These are phyloP conservation scores for Dendrolimus kikuchii DNA, from an alignment of 1,140 invertebrate species.

Conservation along the genomic window DNA sequence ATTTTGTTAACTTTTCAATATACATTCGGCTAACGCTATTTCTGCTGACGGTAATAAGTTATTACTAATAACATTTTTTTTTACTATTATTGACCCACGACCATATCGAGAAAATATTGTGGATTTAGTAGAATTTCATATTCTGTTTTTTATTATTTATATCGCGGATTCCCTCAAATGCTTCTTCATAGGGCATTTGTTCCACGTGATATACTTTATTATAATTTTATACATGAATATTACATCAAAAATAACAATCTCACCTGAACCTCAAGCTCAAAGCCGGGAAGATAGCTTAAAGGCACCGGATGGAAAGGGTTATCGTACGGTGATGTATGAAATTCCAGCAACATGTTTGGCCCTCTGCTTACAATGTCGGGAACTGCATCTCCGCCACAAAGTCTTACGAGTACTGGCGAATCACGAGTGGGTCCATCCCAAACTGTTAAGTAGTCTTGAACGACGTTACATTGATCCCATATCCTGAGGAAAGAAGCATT, in stretches of 20 bases:
- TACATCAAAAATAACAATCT: constrained; percentile 12
- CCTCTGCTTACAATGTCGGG: constrained; percentile 86
- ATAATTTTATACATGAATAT: too few relatives aligned
- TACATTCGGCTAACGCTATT: too few relatives aligned
- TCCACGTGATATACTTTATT: too few relatives aligned
- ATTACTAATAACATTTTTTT: too few relatives aligned
- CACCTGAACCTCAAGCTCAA: constrained; percentile 86
- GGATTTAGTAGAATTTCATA: too few relatives aligned
- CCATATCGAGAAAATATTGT: too few relatives aligned
- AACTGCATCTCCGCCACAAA: constrained; percentile 88
- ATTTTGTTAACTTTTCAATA: too few relatives aligned
- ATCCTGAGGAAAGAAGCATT: constrained; percentile 71
- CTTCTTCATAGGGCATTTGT: too few relatives aligned
- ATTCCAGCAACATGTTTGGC: constrained; percentile 84
- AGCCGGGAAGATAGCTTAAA: constrained; percentile 83
- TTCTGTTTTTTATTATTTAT: too few relatives aligned
- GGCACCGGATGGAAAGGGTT: constrained; percentile 87
- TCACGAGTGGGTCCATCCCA: constrained; percentile 84
- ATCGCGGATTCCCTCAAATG: too few relatives aligned
- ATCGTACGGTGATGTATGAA: constrained; percentile 86
- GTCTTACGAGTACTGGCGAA: constrained; percentile 81
- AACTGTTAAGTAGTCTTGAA: constrained; percentile 86
- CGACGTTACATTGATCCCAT: constrained; percentile 86
- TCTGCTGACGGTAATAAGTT: too few relatives aligned
- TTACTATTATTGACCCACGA: too few relatives aligned